Evolutionary conservation across 2,888 invertebrate species (phyloP).

Genomic region (Caenorhabditis wallacei): DNA sequence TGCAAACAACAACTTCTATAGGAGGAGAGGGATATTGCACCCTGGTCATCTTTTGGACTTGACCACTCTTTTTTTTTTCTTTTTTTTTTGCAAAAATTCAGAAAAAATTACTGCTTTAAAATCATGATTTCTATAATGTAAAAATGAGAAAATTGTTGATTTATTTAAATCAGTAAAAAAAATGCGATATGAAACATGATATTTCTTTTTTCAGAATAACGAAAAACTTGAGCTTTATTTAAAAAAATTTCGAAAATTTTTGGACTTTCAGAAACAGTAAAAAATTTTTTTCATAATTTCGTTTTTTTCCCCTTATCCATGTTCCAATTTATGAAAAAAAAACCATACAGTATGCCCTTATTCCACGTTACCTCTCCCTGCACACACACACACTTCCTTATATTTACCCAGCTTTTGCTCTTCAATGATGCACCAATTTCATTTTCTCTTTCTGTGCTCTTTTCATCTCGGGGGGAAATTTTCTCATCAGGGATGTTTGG

Average conservation of each 20-base stretch:
- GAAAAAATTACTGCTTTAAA: background rate
- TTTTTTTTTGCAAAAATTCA: background rate
- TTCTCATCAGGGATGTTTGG: constrained; percentile 47
- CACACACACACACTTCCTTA: background rate
- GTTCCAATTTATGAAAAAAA: too few relatives aligned
- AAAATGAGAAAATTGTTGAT: too few relatives aligned
- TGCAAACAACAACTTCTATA: background rate
- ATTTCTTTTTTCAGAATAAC: too few relatives aligned
- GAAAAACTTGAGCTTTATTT: too few relatives aligned
- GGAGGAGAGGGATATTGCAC: background rate
- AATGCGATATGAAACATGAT: too few relatives aligned
- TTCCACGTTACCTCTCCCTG: background rate
- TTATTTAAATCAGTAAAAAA: too few relatives aligned
- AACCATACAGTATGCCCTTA: too few relatives aligned
- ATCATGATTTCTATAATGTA: too few relatives aligned
- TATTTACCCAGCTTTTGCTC: constrained; percentile 39
- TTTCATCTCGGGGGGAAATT: constrained; percentile 21
- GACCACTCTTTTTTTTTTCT: background rate
- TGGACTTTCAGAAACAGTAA: too few relatives aligned
- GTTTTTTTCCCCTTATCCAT: background rate
- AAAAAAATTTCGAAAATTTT: too few relatives aligned
- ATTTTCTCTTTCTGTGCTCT: constrained; percentile 22
- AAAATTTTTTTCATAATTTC: background rate
- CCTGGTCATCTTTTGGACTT: background rate
- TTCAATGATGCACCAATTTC: constrained; percentile 21